Evolutionary conservation across 2,113 vertebrate genomes (phyloP), one percentile per base, ranked within the genome.

Genomic region (Speoplatyrhinus poulsoni): DNA sequence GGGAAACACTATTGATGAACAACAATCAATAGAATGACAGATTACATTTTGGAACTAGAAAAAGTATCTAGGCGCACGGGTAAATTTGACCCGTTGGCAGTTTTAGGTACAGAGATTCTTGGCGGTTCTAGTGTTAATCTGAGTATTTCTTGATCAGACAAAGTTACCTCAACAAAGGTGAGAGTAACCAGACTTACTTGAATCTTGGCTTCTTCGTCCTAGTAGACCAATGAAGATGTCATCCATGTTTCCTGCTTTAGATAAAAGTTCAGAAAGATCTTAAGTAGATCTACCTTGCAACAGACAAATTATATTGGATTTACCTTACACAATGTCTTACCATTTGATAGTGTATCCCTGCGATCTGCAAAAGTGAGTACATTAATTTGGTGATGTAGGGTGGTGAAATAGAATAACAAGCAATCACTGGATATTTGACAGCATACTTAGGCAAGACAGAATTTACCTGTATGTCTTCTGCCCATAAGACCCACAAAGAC

Each of bases 171-270:
- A n/a, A n/a, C n/a, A n/a, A n/a, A 36, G 36, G 36, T 36, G 36
- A 56, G 15, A 36, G 15, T 10, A 49, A n/a, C n/a, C 12, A 58
- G 15, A 76, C 85, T 88, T 64, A 93, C 93, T 90, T 63, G 81
- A 26, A 32, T 88, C 82, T 41, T 57, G 69, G 50, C 83, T 90
- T 82, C 90, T 89, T 61, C 88, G 90, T 59, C 92, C 90, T 88
- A 95, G 88, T 56, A 96, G 91, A 46, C 93, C 92, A 79, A 93
- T 90, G 56, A 96, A 93, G 70, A 94, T 88, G 69, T 93, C 90
- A 52, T 94, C 90, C 86, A 92, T 90, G 62, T 92, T 87, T 70
- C 91, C 95, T 95, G 82, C 11, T 77, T 72, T 62, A 73, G 47
- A 69, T 61, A 46, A 4, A 36, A 17, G 26, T 49, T 5, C 32